Conservation (phyloP, 2,888 invertebrate species). For the Stictocephala bisonia region DNA sequence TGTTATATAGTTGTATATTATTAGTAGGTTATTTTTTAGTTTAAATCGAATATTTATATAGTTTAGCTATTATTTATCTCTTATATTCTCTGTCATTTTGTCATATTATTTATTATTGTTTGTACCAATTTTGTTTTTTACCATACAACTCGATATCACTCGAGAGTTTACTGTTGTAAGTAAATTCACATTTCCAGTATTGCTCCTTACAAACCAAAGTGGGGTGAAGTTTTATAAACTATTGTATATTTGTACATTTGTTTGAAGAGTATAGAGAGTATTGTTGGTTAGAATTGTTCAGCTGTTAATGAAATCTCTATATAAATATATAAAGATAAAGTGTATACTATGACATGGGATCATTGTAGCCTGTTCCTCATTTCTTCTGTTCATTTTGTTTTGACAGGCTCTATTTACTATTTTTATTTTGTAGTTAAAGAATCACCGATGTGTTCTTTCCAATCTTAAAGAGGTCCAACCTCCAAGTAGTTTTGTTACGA, state of each 20-base stretch:
- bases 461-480: conserved; percentile 33
- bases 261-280: conserved; percentile 28
- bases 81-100: conserved; percentile 20
- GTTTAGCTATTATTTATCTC: not conserved
- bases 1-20: conserved; percentile 22
- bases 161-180: conserved; percentile 38
- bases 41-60: conserved; percentile 19
- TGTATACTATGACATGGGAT: conserved; percentile 43
- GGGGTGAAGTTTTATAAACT: conserved; percentile 35
- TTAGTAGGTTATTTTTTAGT: not conserved
- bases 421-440: no score
- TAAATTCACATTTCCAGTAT: conserved; percentile 27
- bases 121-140: not conserved
- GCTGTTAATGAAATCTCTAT: conserved; percentile 43
- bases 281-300: conserved; percentile 31
- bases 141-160: not conserved
- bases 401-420: not conserved
- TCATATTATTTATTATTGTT: not conserved
- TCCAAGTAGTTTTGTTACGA: conserved; percentile 7
- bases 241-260: conserved; percentile 43
- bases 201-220: conserved; percentile 32
- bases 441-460: conserved; percentile 44
- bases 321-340: conserved; percentile 37
- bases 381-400: not conserved
- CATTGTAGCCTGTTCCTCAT: conserved; percentile 37